phyloP scores from a whole-genome alignment of 2,888 invertebrate species.

The Steromphala cineraria region DNA sequence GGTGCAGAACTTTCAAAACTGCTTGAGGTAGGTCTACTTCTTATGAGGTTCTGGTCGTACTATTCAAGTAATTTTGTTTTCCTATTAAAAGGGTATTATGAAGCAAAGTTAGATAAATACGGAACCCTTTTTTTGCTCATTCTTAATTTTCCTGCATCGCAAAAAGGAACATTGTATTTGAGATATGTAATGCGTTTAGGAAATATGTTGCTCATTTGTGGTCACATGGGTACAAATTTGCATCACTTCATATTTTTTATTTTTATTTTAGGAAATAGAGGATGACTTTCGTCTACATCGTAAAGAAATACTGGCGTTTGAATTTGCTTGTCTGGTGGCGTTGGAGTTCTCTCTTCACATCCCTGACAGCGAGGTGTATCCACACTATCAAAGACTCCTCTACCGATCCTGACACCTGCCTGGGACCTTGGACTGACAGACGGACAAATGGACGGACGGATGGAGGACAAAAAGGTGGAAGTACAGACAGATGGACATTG shows the following conservation, averaged over 20 bases:
- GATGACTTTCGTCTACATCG: constrained; percentile 91
- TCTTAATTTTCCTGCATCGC: too few relatives aligned
- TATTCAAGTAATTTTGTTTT: not conserved
- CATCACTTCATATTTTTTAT: constrained; percentile 38
- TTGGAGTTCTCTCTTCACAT: constrained; percentile 95
- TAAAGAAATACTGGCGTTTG: constrained; percentile 91
- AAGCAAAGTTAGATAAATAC: not conserved
- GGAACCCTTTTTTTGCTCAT: too few relatives aligned
- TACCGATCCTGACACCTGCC: constrained; percentile 87
- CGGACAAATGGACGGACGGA: too few relatives aligned
- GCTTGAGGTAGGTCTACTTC: constrained; percentile 83
- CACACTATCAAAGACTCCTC: constrained; percentile 94
- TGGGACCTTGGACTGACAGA: not conserved
- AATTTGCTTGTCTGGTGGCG: constrained; percentile 95
- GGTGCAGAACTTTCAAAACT: constrained; percentile 89
- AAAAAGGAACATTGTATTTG: too few relatives aligned
- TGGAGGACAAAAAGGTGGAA: too few relatives aligned
- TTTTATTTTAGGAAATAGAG: constrained; percentile 96
- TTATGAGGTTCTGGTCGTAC: not conserved
- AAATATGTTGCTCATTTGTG: too few relatives aligned
- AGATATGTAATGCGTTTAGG: too few relatives aligned
- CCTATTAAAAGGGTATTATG: not conserved
- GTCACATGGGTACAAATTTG: too few relatives aligned
- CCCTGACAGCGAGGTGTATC: constrained; percentile 92
- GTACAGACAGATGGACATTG: too few relatives aligned